Evolutionary conservation across 2,888 invertebrate species (phyloP), one percentile per base, ranked within the genome.

Genomic region (Trichogramma dendrolimi): DNA sequence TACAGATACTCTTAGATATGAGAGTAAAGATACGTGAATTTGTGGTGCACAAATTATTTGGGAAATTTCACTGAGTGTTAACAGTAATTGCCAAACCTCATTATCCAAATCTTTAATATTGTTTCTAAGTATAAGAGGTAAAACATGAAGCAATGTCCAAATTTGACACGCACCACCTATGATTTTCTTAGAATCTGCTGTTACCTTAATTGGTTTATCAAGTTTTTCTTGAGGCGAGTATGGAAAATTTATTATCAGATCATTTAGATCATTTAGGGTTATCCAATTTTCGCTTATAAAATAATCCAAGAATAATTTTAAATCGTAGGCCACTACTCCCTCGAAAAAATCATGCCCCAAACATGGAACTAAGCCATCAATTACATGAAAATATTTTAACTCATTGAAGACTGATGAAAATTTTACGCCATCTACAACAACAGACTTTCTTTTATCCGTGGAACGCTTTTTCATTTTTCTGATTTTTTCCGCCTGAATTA

Each of bases 41-140:
- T 46, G 46, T 10, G 69, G 68, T 8, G 69, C 58, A 27, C 59
- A 60, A 43, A 67, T 47, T 8, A 69, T 70, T 59, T 70, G 69
- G 42, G 67, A 42, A n/a, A 68, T 67, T 66, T 70, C 70, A 8
- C 56, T 38, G 0, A 69, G 43, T 39, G 65, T 38, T 6, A 69
- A 10, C 40, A 70, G 48, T 48, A 43, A 53, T 38, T 38, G 46
- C 69, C 70, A 70, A 6, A 43, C 43, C 27, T 65, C 58, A 55
- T 68, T 42, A 8, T 66, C 11, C 44, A 11, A 4, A 47, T 67
- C 40, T 55, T 55, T 50, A 40, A 67, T 64, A 61, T 67, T 64
- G 27, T 60, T 49, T 44, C n/a, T 39, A 27, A 68, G 61, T 4
- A 67, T 43, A 6, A 68, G 44, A 7, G 69, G 64, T 47, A 69